phyloP scores from a whole-genome alignment of 2,113 vertebrate genomes.

The Ochotona curzoniae region DNA sequence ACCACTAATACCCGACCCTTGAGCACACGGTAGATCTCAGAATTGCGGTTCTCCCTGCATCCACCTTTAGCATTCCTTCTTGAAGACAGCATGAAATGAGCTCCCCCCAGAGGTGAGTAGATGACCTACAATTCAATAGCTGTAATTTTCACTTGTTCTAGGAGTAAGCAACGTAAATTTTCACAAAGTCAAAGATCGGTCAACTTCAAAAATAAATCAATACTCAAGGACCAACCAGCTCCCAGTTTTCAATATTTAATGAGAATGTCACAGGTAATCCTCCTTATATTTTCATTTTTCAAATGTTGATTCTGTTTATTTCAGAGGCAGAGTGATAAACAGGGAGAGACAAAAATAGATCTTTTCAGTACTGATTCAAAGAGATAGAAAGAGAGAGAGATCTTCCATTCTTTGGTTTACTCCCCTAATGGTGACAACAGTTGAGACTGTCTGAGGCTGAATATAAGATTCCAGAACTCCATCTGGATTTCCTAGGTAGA shows the following conservation, averaged over 20 bases:
- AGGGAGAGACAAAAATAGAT: no score
- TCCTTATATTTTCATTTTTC: neutral
- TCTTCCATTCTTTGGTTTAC: no score
- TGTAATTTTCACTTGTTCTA: neutral
- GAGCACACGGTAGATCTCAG: neutral
- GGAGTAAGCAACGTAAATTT: neutral
- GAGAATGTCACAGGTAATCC: neutral
- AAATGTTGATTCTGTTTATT: no score
- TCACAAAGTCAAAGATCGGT: neutral
- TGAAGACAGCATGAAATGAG: constrained; percentile 35
- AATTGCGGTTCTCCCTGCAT: neutral
- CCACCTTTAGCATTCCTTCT: neutral
- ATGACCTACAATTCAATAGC: neutral
- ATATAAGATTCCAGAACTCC: no score
- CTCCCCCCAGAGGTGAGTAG: neutral
- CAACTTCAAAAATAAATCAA: neutral
- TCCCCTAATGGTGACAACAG: no score
- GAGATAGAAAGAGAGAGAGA: no score
- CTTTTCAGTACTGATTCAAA: no score
- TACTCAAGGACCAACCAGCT: neutral
- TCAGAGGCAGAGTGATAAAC: no score
- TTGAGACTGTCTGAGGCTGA: no score
- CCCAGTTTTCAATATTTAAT: neutral
- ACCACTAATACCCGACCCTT: no score
- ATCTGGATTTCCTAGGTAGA: no score